Evolutionary conservation across 2,888 invertebrate species (phyloP).

Genomic region (Calameuta pallipes): DNA sequence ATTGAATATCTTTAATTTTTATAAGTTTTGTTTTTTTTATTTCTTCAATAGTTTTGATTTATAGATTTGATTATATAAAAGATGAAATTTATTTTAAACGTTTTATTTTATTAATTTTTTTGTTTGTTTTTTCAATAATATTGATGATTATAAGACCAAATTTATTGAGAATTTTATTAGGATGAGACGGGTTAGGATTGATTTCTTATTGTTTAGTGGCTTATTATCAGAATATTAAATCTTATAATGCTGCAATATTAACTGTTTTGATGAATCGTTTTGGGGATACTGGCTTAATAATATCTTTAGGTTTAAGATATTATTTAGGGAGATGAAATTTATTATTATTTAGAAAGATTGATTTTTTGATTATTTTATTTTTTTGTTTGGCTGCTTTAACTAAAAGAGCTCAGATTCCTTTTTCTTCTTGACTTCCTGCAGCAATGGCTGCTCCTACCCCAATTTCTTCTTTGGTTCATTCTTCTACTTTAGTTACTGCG

Average conservation of each 20-base stretch:
- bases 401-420: conserved; percentile 85
- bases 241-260: conserved; percentile 78
- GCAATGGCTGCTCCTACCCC: conserved; percentile 84
- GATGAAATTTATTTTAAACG: conserved; percentile 71
- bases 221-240: conserved; percentile 77
- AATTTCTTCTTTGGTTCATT: conserved; percentile 81
- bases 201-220: conserved; percentile 80
- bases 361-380: conserved; percentile 60
- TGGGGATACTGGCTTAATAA: conserved; percentile 77
- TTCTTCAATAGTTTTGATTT: conserved; percentile 75
- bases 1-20: conserved; percentile 76
- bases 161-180: conserved; percentile 78
- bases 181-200: conserved; percentile 80
- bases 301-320: conserved; percentile 53
- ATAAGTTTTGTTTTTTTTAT: conserved; percentile 75
- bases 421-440: conserved; percentile 80
- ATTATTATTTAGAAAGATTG: conserved; percentile 67
- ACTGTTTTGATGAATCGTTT: conserved; percentile 80
- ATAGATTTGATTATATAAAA: conserved; percentile 74
- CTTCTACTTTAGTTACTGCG: conserved; percentile 82
- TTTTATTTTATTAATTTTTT: conserved; percentile 71
- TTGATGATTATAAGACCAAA: conserved; percentile 77
- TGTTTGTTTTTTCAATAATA: conserved; percentile 77
- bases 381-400: conserved; percentile 72
- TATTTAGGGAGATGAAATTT: conserved; percentile 47